Percentiles rank a stretch among this genome's conserved stretches.
Conservation (phyloP, 2,797 vertebrate genomes). For the Buphagus erythrorhynchus region DNA sequence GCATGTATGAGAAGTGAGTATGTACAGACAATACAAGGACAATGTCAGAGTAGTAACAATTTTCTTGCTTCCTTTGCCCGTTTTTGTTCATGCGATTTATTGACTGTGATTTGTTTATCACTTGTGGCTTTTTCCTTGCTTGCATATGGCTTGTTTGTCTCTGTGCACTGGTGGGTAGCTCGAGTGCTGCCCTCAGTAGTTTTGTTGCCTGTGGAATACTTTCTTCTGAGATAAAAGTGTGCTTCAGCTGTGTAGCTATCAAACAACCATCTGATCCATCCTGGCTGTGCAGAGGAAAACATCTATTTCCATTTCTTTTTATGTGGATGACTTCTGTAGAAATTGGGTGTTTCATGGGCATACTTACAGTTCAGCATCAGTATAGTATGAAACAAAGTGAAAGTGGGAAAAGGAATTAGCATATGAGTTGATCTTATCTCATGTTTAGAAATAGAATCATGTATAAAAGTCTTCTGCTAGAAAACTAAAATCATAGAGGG, state of each 20-base stretch:
- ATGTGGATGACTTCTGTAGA: neutral
- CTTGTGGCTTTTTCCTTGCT: neutral
- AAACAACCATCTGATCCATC: neutral
- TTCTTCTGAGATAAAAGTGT: neutral
- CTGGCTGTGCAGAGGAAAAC: neutral
- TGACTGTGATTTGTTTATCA: neutral
- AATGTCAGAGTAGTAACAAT: neutral
- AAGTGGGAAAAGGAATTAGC: neutral
- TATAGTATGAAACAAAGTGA: neutral
- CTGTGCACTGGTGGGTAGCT: neutral
- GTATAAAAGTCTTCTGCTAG: neutral
- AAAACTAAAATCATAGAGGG: neutral
- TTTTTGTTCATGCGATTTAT: neutral
- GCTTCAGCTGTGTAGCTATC: neutral
- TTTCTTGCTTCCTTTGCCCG: neutral
- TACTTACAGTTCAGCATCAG: neutral
- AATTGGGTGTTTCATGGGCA: neutral
- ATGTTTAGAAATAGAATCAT: neutral
- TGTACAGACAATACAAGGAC: neutral
- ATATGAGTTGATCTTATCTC: neutral
- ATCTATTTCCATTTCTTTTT: neutral
- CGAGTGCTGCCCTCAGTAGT: neutral
- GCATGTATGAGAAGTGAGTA: neutral
- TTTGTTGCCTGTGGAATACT: neutral
- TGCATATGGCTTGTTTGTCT: neutral